Evolutionary conservation across 2,888 invertebrate genomes (phyloP).

Genomic region (Tetranychus piercei): DNA sequence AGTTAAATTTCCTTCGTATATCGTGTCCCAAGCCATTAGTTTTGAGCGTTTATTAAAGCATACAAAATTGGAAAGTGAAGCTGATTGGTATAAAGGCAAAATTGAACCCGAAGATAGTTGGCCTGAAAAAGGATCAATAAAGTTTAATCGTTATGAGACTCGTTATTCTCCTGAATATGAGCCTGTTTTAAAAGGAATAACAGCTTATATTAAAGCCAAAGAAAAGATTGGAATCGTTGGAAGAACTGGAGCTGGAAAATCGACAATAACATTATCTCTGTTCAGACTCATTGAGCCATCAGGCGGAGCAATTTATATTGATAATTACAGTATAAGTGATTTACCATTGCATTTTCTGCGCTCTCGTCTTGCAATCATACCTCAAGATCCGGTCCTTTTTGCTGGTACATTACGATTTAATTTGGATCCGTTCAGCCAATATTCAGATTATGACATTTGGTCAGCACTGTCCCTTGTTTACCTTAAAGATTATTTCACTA

Average conservation of each 20-base stretch:
- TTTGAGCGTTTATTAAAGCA: slow-evolving; percentile 94
- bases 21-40: slow-evolving; percentile 91
- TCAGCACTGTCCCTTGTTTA: slow-evolving; percentile 29
- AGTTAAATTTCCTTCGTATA: slow-evolving; percentile 83
- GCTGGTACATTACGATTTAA: slow-evolving; percentile 19
- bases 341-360: slow-evolving; percentile 22
- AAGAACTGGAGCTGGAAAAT: slow-evolving; percentile 21
- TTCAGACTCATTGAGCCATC: slow-evolving; percentile 21
- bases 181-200: slow-evolving; percentile 60
- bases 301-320: slow-evolving; percentile 20
- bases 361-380: slow-evolving; percentile 22
- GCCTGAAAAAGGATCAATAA: slow-evolving; percentile 61
- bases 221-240: slow-evolving; percentile 43
- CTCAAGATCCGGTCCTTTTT: slow-evolving; percentile 22
- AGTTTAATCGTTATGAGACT: slow-evolving; percentile 60
- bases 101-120: slow-evolving; percentile 46
- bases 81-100: slow-evolving; percentile 29
- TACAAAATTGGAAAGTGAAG: slow-evolving; percentile 25
- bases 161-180: slow-evolving; percentile 70
- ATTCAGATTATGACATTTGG: slow-evolving; percentile 29
- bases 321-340: slow-evolving; percentile 20
- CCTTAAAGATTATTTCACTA: slow-evolving; percentile 16
- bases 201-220: slow-evolving; percentile 54
- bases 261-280: slow-evolving; percentile 13
- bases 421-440: slow-evolving; percentile 30